Evolutionary conservation across 2,797 vertebrate species (phyloP).

Genomic region (Acanthopagrus latus): DNA sequence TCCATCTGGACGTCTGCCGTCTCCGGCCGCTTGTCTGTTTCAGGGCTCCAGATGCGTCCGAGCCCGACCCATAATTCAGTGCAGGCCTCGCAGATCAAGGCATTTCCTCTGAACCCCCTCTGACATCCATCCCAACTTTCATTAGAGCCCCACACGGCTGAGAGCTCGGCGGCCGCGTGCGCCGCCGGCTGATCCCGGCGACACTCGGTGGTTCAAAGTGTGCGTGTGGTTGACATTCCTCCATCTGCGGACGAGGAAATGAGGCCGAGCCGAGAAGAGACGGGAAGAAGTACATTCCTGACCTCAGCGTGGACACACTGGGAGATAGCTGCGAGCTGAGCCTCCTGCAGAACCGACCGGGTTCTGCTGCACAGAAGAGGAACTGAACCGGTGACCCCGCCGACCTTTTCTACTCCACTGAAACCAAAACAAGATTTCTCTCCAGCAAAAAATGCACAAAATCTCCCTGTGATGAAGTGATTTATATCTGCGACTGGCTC

Average conservation of each 20-base stretch:
- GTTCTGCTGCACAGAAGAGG: too few species aligned
- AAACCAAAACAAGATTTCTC: too few species aligned
- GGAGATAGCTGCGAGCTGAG: neutral
- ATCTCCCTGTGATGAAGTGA: too few species aligned
- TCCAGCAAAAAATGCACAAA: too few species aligned
- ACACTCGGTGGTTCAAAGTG: neutral
- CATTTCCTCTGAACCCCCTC: slow-evolving; percentile 64
- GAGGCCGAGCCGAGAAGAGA: slow-evolving; percentile 49
- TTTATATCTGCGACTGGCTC: too few species aligned
- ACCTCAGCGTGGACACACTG: slow-evolving; percentile 24
- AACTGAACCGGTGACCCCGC: too few species aligned
- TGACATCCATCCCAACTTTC: slow-evolving; percentile 57
- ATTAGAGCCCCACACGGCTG: slow-evolving; percentile 43
- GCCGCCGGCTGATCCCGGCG: slow-evolving; percentile 3
- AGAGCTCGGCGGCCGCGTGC: neutral
- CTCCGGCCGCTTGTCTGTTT: slow-evolving; percentile 16
- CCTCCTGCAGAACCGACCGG: too few species aligned
- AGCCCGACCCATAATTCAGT: slow-evolving; percentile 54
- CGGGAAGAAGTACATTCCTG: slow-evolving; percentile 39
- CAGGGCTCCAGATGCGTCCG: slow-evolving; percentile 63
- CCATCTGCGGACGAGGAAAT: slow-evolving; percentile 72
- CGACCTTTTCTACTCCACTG: too few species aligned
- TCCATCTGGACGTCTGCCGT: slow-evolving; percentile 57
- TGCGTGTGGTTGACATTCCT: slow-evolving; percentile 43
- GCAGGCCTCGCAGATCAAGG: slow-evolving; percentile 72